phyloP scores from a whole-genome alignment of 1,140 invertebrate species.

The Sycobia sp. region DNA sequence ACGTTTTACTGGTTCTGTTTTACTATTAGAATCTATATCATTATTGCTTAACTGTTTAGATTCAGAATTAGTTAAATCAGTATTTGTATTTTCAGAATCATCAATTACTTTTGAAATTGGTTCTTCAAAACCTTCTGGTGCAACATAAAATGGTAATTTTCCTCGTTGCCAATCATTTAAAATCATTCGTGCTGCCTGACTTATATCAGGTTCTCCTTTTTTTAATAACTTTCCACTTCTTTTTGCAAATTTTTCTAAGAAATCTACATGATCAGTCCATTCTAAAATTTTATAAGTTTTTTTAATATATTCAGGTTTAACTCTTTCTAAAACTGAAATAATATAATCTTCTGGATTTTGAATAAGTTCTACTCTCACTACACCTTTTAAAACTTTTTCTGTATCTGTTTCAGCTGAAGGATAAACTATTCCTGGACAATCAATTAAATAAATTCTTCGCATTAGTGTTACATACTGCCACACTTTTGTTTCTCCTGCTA shows the following conservation, averaged over 20 bases:
- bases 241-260: constrained; percentile 88
- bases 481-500: constrained; percentile 99
- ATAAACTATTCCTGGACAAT: constrained; percentile 99
- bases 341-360: constrained; percentile 96
- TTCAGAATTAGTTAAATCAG: constrained; percentile 34
- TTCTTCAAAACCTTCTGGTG: constrained; percentile 78
- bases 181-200: constrained; percentile 89
- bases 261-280: constrained; percentile 84
- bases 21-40: constrained; percentile 6
- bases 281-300: constrained; percentile 89
- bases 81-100: constrained; percentile 39
- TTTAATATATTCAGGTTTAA: constrained; percentile 85
- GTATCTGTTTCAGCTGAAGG: constrained; percentile 89
- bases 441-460: constrained; percentile 96
- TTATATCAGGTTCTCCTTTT: constrained; percentile 93
- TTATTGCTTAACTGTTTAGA: constrained; percentile 42
- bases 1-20: constrained; percentile 26
- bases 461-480: constrained; percentile 99
- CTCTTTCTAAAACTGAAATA: constrained; percentile 81
- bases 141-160: constrained; percentile 92
- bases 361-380: constrained; percentile 94
- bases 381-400: constrained; percentile 95
- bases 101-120: constrained; percentile 52
- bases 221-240: constrained; percentile 90
- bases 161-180: constrained; percentile 99